Conservation (phyloP, 1,140 invertebrate genomes). For the Sarcophaga peregrina region DNA sequence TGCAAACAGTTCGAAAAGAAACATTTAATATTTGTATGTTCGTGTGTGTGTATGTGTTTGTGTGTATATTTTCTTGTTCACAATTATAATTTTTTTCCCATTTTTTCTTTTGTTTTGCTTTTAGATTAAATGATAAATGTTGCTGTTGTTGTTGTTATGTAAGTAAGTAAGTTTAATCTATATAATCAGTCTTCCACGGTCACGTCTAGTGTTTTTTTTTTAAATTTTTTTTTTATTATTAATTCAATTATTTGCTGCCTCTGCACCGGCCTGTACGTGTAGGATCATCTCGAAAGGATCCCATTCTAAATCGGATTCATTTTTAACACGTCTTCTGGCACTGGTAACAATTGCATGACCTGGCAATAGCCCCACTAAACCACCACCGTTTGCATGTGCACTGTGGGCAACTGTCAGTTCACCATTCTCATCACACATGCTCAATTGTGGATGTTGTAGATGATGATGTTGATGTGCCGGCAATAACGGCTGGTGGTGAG, state of each 20-base stretch:
- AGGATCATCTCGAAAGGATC: conserved; percentile 65
- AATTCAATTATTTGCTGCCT: conserved; percentile 54
- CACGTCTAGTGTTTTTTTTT: conserved; percentile 34
- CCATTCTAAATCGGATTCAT: conserved; percentile 61
- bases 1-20: not conserved
- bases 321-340: conserved; percentile 44
- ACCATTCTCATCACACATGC: conserved; percentile 30
- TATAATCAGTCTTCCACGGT: conserved; percentile 41
- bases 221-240: conserved; percentile 7
- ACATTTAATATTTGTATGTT: no score
- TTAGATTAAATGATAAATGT: conserved; percentile 20
- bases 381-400: conserved; percentile 12
- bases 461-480: conserved; percentile 46
- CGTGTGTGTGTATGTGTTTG: not conserved
- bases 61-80: not conserved
- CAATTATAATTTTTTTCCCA: not conserved
- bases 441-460: conserved; percentile 47
- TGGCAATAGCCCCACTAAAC: conserved; percentile 28
- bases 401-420: conserved; percentile 6
- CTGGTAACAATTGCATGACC: conserved; percentile 35
- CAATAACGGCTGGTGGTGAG: conserved; percentile 25
- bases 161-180: conserved; percentile 18
- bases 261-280: conserved; percentile 57
- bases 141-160: not conserved
- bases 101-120: not conserved